Percentiles rank a stretch among this genome's conserved stretches.
phyloP scores from a whole-genome alignment of 2,888 invertebrate species.

The Chromoteleia sp. region DNA sequence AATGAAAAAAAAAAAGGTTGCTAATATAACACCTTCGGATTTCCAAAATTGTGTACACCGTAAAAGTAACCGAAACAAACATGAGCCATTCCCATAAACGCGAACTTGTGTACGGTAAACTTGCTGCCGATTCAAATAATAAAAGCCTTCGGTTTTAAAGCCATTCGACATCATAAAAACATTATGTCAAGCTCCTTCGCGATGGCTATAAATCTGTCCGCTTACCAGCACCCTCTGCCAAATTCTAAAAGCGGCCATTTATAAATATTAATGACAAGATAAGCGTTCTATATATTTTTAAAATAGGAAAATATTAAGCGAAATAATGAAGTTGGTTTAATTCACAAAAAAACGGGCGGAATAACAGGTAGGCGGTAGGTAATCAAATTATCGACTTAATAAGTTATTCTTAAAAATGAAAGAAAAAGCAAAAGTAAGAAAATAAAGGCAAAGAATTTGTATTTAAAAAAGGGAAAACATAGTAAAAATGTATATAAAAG shows the following conservation, averaged over 20 bases:
- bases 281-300: constrained; percentile 38
- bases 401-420: no score
- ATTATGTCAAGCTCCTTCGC: constrained; percentile 50
- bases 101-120: constrained; percentile 12
- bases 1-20: no score
- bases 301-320: neutral
- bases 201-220: constrained; percentile 48
- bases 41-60: neutral
- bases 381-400: no score
- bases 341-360: no score
- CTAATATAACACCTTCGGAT: neutral
- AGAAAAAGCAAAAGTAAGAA: no score
- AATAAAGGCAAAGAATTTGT: no score
- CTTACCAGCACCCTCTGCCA: constrained; percentile 51
- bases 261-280: constrained; percentile 67
- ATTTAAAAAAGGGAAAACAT: no score
- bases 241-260: constrained; percentile 65
- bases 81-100: constrained; percentile 10
- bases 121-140: constrained; percentile 37
- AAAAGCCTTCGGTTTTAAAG: constrained; percentile 33
- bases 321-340: neutral
- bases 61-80: constrained; percentile 2
- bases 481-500: no score
- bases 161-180: constrained; percentile 42
- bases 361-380: no score